Evolutionary conservation across 2,797 vertebrate species (phyloP).

Genomic region (Pipistrellus nathusii): DNA sequence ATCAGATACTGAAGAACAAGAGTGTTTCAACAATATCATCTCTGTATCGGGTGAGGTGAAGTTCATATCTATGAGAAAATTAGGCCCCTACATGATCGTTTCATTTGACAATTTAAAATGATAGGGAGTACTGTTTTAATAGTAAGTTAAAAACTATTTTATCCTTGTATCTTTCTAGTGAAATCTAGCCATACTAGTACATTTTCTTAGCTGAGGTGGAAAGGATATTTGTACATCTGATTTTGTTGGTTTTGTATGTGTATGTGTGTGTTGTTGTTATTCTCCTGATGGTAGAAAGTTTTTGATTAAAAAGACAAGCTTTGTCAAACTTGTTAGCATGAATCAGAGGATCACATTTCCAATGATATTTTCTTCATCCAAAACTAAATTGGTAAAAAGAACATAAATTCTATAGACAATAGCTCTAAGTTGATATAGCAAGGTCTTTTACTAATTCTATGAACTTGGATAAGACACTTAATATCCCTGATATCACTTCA

Average conservation of each 20-base stretch:
- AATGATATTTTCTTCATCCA: not conserved
- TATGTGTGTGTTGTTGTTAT: not conserved
- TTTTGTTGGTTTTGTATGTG: not conserved
- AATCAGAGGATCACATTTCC: not conserved
- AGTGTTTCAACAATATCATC: not conserved
- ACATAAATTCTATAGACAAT: not conserved
- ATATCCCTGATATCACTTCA: not conserved
- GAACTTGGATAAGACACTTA: not conserved
- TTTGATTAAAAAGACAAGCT: not conserved
- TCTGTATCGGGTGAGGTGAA: not conserved
- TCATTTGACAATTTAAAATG: slow-evolving; percentile 44
- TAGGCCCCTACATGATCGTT: not conserved
- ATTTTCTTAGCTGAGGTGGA: not conserved
- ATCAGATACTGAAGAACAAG: not conserved
- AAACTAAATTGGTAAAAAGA: not conserved
- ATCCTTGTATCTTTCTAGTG: not conserved
- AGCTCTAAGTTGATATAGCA: not conserved
- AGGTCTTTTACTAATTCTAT: slow-evolving; percentile 8
- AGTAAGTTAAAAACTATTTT: not conserved
- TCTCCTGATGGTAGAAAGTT: not conserved
- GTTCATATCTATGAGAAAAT: not conserved
- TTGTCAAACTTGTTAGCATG: not conserved
- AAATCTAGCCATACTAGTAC: not conserved
- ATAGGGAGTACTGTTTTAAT: not conserved
- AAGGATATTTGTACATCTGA: not conserved